Conservation (phyloP, 2,113 vertebrate species). For the Alethe diademata region DNA sequence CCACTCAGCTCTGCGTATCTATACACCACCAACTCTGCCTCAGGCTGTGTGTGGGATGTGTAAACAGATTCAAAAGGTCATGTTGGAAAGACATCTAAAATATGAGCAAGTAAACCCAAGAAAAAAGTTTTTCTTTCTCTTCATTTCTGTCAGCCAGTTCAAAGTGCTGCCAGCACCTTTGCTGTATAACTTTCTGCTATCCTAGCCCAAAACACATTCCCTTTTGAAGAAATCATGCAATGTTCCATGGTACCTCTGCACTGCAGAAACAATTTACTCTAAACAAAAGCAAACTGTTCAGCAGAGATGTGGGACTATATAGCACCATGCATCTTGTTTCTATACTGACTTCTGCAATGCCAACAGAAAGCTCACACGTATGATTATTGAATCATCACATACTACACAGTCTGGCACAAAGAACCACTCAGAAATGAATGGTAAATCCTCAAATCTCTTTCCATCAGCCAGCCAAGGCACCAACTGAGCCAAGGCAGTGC, state of each 20-base stretch:
- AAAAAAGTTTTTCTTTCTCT: background rate
- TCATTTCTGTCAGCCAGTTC: background rate
- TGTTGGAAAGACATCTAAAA: background rate
- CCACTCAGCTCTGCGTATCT: background rate
- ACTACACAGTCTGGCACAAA: background rate
- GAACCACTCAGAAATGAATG: accelerated
- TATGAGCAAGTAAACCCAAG: background rate
- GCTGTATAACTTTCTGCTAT: background rate
- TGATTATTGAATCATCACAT: background rate
- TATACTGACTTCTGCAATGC: background rate
- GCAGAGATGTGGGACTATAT: background rate
- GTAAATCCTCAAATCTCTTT: background rate
- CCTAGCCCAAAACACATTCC: background rate
- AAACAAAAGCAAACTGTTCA: background rate
- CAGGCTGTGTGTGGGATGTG: background rate
- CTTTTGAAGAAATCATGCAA: background rate
- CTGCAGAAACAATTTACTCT: background rate
- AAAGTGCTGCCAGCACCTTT: background rate
- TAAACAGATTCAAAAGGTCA: constrained; percentile 39
- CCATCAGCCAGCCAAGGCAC: background rate
- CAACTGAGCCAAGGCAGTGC: background rate
- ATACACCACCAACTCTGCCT: background rate
- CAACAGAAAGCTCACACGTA: background rate
- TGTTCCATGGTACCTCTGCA: background rate
- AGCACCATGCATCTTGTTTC: background rate